Evolutionary conservation across 2,113 vertebrate genomes (phyloP).

Genomic region (Ictalurus furcatus): DNA sequence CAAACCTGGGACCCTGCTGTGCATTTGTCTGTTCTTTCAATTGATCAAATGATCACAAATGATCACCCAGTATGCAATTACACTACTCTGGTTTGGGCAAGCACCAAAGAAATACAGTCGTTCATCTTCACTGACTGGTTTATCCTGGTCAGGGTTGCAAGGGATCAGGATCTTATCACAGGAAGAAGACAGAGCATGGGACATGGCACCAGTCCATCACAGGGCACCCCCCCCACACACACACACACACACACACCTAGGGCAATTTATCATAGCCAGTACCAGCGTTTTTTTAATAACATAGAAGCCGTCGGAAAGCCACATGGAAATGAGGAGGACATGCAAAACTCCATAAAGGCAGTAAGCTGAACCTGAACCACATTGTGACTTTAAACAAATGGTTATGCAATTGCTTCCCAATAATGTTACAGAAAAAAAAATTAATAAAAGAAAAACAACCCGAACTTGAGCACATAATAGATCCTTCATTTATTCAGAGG

Average conservation of each 20-base stretch:
- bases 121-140: not conserved
- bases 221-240: not conserved
- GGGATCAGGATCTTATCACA: not conserved
- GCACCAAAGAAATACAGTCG: not conserved
- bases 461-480: not conserved
- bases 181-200: not conserved
- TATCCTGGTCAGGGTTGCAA: not conserved
- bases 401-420: not conserved
- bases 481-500: conserved; percentile 31
- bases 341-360: not conserved
- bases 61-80: not conserved
- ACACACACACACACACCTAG: too few relatives aligned
- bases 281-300: not conserved
- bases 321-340: not conserved
- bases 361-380: not conserved
- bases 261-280: not conserved
- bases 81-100: too few relatives aligned
- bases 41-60: not conserved
- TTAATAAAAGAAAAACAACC: not conserved
- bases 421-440: not conserved
- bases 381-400: not conserved
- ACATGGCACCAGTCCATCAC: not conserved
- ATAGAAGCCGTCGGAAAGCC: not conserved
- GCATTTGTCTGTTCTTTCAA: not conserved
- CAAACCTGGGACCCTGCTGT: not conserved